Base-by-base conservation (phyloP, 2,113 vertebrate species). In the Aphelocoma coerulescens region DNA sequence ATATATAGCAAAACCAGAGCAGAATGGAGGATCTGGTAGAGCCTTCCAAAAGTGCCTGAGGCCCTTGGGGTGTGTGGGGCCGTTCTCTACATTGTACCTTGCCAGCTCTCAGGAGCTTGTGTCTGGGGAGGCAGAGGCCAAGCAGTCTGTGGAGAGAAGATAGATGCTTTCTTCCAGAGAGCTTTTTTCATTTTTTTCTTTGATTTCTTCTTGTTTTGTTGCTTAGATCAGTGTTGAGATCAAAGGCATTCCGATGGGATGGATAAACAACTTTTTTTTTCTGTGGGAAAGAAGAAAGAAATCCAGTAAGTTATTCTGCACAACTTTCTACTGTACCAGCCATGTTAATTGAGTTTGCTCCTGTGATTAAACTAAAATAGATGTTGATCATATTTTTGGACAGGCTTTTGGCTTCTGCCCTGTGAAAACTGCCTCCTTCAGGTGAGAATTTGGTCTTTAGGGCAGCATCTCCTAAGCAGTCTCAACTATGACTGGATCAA, bases 11-110 rank as follows among this genome's bases (percentile, higher is more conserved):
- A 72, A 93, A 61, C 2, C 3, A 26, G 43, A 59, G 79, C 33
- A 41, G 79, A 68, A 73, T 12, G 52, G 46, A 58, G 39, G 52
- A 52, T 51, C 33, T 92, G 68, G 43, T 10, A 33, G 26, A 73
- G 26, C 43, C 61, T 49, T 66, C 22, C 2, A 5, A 0, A 69
- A 57, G 51, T 32, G 28, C 33, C 65, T 0, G 0, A 55, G n/a
- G 28, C 55, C 52, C 2, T 1, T 3, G 1, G 7, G 59, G 10
- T 35, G 14, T 44, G 76, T 12, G 55, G 62, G 33, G 46, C 59
- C 44, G 3, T n/a, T 68, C 39, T 46, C 43, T 39, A 11, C 1
- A 2, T 21, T 32, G 39, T 13, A 21, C 35, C 46, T 39, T 58
- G 37, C 37, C 83, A n/a, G 48, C 26, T 59, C 49, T 83, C 48